phyloP scores from a whole-genome alignment of 1,140 invertebrate genomes.

The Formica selysi region DNA sequence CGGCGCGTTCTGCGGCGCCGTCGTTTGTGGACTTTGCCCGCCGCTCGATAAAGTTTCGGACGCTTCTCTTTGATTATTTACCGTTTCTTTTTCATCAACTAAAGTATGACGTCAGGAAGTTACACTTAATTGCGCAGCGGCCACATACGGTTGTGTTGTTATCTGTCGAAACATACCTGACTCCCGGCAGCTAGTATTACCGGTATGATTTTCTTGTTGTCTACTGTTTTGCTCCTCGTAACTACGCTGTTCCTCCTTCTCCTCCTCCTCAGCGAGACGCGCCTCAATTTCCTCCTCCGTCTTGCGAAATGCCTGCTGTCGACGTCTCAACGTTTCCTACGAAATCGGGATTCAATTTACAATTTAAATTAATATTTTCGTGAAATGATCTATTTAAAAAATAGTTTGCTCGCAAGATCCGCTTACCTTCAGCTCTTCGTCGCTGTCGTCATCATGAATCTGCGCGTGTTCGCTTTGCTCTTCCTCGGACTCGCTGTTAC shows the following conservation, averaged over 20 bases:
- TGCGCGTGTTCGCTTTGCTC: slow-evolving; percentile 82
- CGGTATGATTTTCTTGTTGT: slow-evolving; percentile 84
- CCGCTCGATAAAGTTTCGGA: slow-evolving; percentile 83
- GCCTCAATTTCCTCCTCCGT: slow-evolving; percentile 87
- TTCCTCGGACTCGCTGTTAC: slow-evolving; percentile 86
- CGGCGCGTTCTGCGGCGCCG: slow-evolving; percentile 71
- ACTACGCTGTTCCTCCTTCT: slow-evolving; percentile 78
- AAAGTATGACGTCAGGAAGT: slow-evolving; percentile 81
- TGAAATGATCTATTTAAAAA: neutral
- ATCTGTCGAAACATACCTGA: slow-evolving; percentile 82
- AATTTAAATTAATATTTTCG: neutral
- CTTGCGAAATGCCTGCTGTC: slow-evolving; percentile 86
- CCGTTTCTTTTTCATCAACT: slow-evolving; percentile 86
- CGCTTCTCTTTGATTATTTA: slow-evolving; percentile 85
- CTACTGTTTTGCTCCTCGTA: slow-evolving; percentile 72
- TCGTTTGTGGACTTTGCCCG: slow-evolving; percentile 79
- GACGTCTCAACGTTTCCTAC: slow-evolving; percentile 84
- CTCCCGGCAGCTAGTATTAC: slow-evolving; percentile 84
- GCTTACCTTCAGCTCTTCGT: slow-evolving; percentile 86
- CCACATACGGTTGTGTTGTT: slow-evolving; percentile 66
- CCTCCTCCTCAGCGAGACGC: slow-evolving; percentile 85
- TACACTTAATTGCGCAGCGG: slow-evolving; percentile 68
- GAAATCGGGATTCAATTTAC: neutral
- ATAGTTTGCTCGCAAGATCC: neutral
- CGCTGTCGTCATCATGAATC: slow-evolving; percentile 83